These are phyloP conservation scores for Eolophus roseicapilla DNA, from an alignment of 2,113 vertebrate species.

Conservation along the genomic window DNA sequence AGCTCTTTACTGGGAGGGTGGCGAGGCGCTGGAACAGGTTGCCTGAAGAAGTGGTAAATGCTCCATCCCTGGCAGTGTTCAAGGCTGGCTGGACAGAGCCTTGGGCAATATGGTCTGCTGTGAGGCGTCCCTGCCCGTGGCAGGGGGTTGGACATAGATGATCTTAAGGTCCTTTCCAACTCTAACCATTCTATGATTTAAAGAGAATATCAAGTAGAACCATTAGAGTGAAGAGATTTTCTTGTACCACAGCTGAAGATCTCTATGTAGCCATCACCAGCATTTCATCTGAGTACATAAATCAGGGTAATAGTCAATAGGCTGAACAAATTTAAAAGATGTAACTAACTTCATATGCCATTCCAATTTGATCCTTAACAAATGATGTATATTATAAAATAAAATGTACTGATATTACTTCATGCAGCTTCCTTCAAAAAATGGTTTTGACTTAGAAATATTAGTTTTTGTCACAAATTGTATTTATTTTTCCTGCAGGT, in stretches of 20 bases:
- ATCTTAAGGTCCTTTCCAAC: not conserved
- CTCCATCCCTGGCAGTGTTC: not conserved
- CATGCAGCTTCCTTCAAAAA: not conserved
- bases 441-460: slow-evolving; percentile 35
- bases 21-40: not conserved
- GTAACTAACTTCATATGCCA: not conserved
- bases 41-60: not conserved
- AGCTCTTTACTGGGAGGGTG: not conserved
- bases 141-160: not conserved
- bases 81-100: not conserved
- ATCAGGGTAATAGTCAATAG: not conserved
- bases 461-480: slow-evolving; percentile 28
- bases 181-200: not conserved
- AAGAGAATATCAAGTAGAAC: slow-evolving; percentile 1
- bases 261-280: not conserved
- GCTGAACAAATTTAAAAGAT: not conserved
- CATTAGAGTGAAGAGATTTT: not conserved
- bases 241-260: not conserved
- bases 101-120: not conserved
- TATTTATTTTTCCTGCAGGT: slow-evolving; percentile 20
- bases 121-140: not conserved
- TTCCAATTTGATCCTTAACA: slow-evolving; percentile 16
- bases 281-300: not conserved
- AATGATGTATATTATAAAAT: not conserved
- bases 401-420: slow-evolving; percentile 3